phyloP scores from a whole-genome alignment of 2,113 vertebrate species.

The Pelodiscus sinensis region DNA sequence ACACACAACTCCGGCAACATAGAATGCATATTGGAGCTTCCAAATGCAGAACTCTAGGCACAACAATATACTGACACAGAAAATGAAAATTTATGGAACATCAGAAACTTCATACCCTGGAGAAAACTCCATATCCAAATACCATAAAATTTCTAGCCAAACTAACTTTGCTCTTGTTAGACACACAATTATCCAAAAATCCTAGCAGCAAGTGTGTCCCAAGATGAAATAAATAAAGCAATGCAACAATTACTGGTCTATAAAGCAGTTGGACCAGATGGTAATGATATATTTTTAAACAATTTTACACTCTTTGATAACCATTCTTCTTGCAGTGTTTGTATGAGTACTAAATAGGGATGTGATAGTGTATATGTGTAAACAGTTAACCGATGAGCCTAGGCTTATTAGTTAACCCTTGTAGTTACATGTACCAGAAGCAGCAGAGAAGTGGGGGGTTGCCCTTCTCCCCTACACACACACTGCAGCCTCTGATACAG shows the following conservation, averaged over 20 bases:
- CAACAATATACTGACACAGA: neutral
- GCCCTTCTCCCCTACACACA: too few relatives aligned
- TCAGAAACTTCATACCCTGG: neutral
- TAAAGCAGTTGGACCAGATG: constrained; percentile 59
- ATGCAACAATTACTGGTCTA: constrained; percentile 44
- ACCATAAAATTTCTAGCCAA: constrained; percentile 12
- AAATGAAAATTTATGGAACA: constrained; percentile 24
- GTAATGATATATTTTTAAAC: constrained; percentile 60
- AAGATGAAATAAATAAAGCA: constrained; percentile 51
- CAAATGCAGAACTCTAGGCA: constrained; percentile 14
- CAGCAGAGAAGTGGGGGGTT: too few relatives aligned
- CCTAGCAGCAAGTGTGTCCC: constrained; percentile 22
- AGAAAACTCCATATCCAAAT: constrained; percentile 2
- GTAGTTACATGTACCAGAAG: too few relatives aligned
- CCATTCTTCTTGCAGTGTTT: constrained; percentile 29
- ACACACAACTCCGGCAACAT: neutral
- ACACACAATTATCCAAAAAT: constrained; percentile 11
- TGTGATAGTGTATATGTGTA: too few relatives aligned
- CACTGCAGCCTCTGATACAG: too few relatives aligned
- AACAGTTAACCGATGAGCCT: too few relatives aligned
- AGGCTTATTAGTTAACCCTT: too few relatives aligned
- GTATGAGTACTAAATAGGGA: constrained; percentile 11
- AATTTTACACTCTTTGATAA: constrained; percentile 49
- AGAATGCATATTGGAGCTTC: neutral
- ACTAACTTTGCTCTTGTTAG: neutral